A percentile compares a stretch with the other conserved stretches of the same genome.
These are phyloP conservation scores for Ernsta delagoae DNA, from an alignment of 2,888 invertebrate genomes.

Conservation along the genomic window DNA sequence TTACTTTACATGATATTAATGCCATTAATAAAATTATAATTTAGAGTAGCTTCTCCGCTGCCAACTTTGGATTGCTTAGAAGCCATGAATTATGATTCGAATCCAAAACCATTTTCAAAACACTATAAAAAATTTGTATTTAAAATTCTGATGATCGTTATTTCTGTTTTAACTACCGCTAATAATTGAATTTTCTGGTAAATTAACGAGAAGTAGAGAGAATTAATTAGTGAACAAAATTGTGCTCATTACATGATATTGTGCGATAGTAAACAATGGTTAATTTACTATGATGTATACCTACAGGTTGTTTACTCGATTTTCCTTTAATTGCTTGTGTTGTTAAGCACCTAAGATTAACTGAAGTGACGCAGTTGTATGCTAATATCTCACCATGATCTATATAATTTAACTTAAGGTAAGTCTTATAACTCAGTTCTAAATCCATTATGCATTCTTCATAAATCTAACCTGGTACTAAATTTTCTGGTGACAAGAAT, in stretches of 20 bases:
- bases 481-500: too few species aligned
- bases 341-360: too few species aligned
- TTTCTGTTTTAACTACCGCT: constrained; percentile 1
- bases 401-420: too few species aligned
- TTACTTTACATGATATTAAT: too few species aligned
- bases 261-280: not conserved
- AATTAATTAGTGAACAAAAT: constrained; percentile 6
- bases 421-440: too few species aligned
- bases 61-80: not conserved
- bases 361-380: too few species aligned
- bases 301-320: not conserved
- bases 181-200: constrained; percentile 9
- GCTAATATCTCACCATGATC: not conserved
- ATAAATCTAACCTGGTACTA: too few species aligned
- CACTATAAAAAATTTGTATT: not conserved
- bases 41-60: too few species aligned
- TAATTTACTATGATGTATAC: not conserved
- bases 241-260: constrained; percentile 1
- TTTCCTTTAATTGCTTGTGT: not conserved
- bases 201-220: constrained; percentile 4
- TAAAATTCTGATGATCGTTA: constrained; percentile 1
- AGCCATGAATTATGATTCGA: not conserved
- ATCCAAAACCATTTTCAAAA: not conserved
- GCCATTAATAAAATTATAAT: too few species aligned
- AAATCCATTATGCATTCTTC: too few species aligned